Evolutionary conservation across 1,140 invertebrate genomes (phyloP).

Genomic region (Riptortus pedestris): DNA sequence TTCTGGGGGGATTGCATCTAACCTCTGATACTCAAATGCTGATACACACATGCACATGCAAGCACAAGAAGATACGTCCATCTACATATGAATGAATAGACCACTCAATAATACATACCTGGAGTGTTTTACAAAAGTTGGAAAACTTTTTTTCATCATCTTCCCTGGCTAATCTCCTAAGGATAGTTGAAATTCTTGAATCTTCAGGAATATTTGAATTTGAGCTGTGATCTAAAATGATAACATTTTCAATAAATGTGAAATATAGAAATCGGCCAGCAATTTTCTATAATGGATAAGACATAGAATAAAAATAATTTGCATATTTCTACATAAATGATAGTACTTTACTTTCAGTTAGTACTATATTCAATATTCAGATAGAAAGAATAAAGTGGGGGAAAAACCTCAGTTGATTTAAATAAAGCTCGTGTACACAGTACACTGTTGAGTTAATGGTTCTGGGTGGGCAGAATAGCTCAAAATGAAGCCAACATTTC

Average conservation of each 20-base stretch:
- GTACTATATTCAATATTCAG: background rate
- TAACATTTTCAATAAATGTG: background rate
- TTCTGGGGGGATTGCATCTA: no score
- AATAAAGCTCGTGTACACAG: no score
- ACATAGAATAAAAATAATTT: background rate
- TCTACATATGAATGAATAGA: no score
- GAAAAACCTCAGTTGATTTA: background rate
- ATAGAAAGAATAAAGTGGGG: background rate
- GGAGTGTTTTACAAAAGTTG: conserved; percentile 11
- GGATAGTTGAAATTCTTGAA: conserved; percentile 24
- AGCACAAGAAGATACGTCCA: no score
- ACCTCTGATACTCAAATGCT: no score
- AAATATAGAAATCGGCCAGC: background rate
- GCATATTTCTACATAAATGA: background rate
- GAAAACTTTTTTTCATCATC: conserved; percentile 24
- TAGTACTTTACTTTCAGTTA: background rate
- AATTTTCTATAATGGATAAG: background rate
- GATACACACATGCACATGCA: no score
- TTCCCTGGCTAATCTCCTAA: conserved; percentile 21
- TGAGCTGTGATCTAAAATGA: background rate
- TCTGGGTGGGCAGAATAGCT: no score
- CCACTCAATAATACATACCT: conserved; percentile 10
- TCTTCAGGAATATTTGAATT: conserved; percentile 18
- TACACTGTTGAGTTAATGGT: no score
- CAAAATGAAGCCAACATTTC: no score